Conservation (phyloP, 2,113 vertebrate genomes). For the Petrocephalus zakoni region DNA sequence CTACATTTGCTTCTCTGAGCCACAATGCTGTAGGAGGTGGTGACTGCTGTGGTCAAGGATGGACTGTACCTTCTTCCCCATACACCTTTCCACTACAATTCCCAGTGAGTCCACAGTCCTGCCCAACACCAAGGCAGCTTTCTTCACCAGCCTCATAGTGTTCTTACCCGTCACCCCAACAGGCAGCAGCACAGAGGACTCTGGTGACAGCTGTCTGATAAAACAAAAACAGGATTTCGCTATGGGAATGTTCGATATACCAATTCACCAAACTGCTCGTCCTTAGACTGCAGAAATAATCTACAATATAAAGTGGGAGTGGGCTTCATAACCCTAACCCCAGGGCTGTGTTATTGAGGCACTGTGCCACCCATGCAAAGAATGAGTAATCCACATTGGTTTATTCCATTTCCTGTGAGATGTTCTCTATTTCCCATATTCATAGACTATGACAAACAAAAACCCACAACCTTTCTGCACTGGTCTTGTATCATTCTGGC, state of each 20-base stretch:
- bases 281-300: background rate
- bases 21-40: too few species aligned
- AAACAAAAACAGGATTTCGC: background rate
- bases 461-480: background rate
- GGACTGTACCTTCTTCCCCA: too few species aligned
- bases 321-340: background rate
- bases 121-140: too few species aligned
- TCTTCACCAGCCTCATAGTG: too few species aligned
- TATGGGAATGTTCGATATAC: background rate
- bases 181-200: too few species aligned
- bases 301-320: background rate
- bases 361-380: background rate
- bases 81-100: too few species aligned
- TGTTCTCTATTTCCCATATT: background rate
- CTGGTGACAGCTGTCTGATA: too few species aligned
- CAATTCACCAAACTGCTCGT: background rate
- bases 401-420: background rate
- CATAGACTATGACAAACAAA: background rate
- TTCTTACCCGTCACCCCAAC: too few species aligned
- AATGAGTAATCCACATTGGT: background rate
- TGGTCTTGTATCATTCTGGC: background rate
- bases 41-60: too few species aligned
- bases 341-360: background rate
- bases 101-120: too few species aligned
- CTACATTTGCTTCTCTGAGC: too few species aligned